Evolutionary conservation across 2,888 invertebrate species (phyloP).

Genomic region (Zaprionus obscuricornis): DNA sequence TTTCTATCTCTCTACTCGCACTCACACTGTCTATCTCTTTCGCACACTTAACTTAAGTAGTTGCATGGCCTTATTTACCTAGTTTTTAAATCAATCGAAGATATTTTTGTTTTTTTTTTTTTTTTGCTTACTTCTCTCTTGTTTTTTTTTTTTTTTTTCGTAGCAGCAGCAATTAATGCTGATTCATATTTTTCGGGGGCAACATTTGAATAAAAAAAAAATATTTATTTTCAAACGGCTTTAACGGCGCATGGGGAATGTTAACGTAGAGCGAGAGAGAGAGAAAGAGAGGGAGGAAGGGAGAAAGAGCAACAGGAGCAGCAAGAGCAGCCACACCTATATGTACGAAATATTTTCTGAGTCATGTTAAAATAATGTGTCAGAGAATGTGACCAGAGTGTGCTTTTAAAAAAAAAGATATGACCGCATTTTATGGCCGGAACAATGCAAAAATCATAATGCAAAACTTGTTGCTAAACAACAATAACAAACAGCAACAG

Average conservation of each 20-base stretch:
- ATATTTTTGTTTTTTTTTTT: no score
- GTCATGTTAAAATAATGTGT: slow-evolving; percentile 56
- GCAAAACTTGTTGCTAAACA: slow-evolving; percentile 75
- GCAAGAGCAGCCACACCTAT: slow-evolving; percentile 41
- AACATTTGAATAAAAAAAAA: slow-evolving; percentile 36
- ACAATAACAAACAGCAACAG: slow-evolving; percentile 33
- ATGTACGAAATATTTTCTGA: slow-evolving; percentile 38
- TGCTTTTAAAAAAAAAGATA: slow-evolving; percentile 25
- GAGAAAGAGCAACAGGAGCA: no score
- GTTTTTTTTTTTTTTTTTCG: slow-evolving; percentile 15
- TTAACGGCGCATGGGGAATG: no score
- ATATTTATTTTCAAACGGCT: no score
- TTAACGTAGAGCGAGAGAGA: no score
- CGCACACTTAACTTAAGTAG: no score
- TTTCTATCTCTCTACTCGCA: slow-evolving; percentile 4
- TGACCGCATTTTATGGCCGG: slow-evolving; percentile 43
- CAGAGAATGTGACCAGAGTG: slow-evolving; percentile 39
- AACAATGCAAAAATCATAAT: slow-evolving; percentile 61
- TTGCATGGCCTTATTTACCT: slow-evolving; percentile 81
- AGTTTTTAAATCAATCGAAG: slow-evolving; percentile 66
- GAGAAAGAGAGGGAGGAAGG: no score
- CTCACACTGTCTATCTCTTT: no score
- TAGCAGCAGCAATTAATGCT: slow-evolving; percentile 38
- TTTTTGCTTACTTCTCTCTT: no score
- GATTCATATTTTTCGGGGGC: slow-evolving; percentile 54